phyloP scores from a whole-genome alignment of 2,113 vertebrate species.

The Zosterops lateralis region DNA sequence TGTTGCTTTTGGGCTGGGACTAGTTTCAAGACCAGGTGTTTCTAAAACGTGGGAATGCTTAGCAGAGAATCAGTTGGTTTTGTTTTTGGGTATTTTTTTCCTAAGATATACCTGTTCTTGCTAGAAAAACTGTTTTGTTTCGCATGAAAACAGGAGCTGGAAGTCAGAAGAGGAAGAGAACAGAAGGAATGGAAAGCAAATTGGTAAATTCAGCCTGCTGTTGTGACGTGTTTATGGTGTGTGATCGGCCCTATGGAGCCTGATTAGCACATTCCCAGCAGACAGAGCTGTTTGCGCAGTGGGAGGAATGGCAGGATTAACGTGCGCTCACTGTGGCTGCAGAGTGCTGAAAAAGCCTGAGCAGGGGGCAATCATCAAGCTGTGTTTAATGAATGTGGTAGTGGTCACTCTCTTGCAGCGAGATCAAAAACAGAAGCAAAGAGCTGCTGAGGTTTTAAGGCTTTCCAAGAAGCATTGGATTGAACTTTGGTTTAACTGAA shows the following conservation, averaged over 20 bases:
- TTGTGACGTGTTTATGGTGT: neutral
- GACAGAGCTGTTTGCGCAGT: neutral
- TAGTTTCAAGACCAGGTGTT: neutral
- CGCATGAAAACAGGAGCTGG: neutral
- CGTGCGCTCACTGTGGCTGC: neutral
- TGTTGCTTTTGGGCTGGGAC: neutral
- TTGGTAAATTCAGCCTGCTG: neutral
- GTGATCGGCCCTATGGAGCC: neutral
- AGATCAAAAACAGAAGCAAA: neutral
- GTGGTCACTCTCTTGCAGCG: neutral
- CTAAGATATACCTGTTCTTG: neutral
- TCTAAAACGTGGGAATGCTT: neutral
- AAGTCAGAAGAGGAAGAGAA: neutral
- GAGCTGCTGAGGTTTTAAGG: neutral
- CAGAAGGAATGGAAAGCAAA: neutral
- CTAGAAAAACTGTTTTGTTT: neutral
- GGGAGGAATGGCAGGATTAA: neutral
- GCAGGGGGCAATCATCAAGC: neutral
- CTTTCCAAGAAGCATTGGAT: neutral
- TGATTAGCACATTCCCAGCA: conserved; percentile 8
- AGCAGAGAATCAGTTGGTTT: neutral
- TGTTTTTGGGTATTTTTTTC: neutral
- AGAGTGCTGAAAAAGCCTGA: neutral
- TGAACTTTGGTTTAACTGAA: neutral
- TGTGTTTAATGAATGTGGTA: neutral